These are phyloP conservation scores for Loriculus beryllinus DNA, from an alignment of 2,797 vertebrate genomes.

Conservation along the genomic window DNA sequence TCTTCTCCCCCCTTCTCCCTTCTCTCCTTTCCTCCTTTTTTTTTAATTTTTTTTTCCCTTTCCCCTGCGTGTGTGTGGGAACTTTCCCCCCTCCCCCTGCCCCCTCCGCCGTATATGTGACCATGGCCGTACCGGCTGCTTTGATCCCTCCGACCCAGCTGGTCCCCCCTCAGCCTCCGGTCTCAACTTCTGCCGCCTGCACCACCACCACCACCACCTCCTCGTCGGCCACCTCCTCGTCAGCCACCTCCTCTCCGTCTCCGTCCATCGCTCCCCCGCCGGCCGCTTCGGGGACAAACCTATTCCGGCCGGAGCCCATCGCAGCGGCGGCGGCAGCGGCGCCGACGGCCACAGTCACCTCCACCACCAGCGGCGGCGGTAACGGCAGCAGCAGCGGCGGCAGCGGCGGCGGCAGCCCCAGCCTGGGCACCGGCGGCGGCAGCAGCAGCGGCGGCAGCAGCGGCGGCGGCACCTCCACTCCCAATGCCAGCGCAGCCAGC, in stretches of 20 bases:
- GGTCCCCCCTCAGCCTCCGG: slow-evolving; percentile 86
- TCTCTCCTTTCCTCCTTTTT: slow-evolving; percentile 6
- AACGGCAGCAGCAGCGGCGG: slow-evolving; percentile 47
- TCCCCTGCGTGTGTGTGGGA: neutral
- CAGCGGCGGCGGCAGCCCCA: slow-evolving; percentile 63
- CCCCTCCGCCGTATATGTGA: slow-evolving; percentile 78
- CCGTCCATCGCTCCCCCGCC: slow-evolving; percentile 85
- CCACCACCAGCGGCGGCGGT: slow-evolving; percentile 50
- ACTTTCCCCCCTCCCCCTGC: slow-evolving; percentile 43
- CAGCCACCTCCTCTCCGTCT: slow-evolving; percentile 88
- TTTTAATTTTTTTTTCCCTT: neutral
- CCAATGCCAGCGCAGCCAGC: slow-evolving; percentile 70
- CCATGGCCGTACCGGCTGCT: slow-evolving; percentile 97
- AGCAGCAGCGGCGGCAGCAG: neutral
- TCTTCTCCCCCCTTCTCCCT: slow-evolving; percentile 15
- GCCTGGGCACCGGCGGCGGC: slow-evolving; percentile 28
- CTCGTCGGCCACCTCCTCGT: slow-evolving; percentile 86
- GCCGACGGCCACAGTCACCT: slow-evolving; percentile 62
- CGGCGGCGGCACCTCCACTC: slow-evolving; percentile 51
- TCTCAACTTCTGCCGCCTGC: slow-evolving; percentile 85
- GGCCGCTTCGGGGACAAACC: slow-evolving; percentile 81
- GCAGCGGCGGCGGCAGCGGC: slow-evolving; percentile 74
- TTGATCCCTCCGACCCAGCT: slow-evolving; percentile 91
- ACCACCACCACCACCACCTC: slow-evolving; percentile 80
- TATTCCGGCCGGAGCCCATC: slow-evolving; percentile 89